A percentile compares a stretch with the other conserved stretches of the same genome.
Conservation (phyloP, 1,140 invertebrate species). For the Amphibalanus amphitrite region DNA sequence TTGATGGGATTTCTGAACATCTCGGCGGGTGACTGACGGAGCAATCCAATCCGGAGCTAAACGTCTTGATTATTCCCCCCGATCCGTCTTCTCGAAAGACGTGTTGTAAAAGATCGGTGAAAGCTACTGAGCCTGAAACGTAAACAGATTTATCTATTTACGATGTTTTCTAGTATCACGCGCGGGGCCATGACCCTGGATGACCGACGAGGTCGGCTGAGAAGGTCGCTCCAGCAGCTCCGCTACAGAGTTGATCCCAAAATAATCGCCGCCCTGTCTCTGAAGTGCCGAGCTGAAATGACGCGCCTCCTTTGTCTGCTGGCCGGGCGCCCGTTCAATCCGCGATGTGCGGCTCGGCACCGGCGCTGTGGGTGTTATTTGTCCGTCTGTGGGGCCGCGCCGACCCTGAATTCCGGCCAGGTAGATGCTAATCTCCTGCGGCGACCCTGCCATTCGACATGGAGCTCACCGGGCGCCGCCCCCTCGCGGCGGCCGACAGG, state of each 20-base stretch:
- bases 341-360: too few relatives aligned
- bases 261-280: too few relatives aligned
- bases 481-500: neutral
- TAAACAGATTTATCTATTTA: neutral
- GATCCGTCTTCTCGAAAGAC: neutral
- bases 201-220: neutral
- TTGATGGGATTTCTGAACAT: neutral
- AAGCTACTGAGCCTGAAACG: neutral
- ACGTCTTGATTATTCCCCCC: neutral
- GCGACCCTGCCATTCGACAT: neutral
- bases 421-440: neutral
- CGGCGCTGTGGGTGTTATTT: neutral
- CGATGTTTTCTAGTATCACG: too few relatives aligned
- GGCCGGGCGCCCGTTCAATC: too few relatives aligned
- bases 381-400: neutral
- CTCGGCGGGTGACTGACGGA: neutral
- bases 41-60: neutral
- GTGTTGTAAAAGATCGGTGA: neutral
- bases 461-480: neutral
- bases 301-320: too few relatives aligned
- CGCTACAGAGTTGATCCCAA: too few relatives aligned
- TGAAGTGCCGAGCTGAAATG: too few relatives aligned
- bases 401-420: neutral
- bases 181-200: neutral
- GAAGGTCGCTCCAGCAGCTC: neutral